These are phyloP conservation scores for Octodon degus DNA, from an alignment of 2,113 vertebrate species.

Conservation along the genomic window DNA sequence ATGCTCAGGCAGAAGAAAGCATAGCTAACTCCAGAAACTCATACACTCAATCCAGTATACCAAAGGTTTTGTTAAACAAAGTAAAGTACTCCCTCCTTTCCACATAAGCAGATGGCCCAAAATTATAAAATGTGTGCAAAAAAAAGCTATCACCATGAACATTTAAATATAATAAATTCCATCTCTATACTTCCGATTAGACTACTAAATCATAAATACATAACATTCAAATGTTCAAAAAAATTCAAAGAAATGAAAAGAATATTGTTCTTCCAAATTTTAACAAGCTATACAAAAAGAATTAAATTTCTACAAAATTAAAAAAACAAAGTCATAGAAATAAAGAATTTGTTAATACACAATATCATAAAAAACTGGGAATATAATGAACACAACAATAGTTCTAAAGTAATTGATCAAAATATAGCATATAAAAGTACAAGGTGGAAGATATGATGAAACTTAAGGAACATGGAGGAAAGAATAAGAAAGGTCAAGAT, in stretches of 20 bases:
- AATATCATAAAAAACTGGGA: background rate
- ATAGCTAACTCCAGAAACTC: background rate
- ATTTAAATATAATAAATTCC: background rate
- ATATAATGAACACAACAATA: background rate
- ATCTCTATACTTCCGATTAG: background rate
- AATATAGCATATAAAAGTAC: background rate
- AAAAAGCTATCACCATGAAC: background rate
- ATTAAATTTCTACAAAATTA: background rate
- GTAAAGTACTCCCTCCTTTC: background rate
- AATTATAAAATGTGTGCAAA: background rate
- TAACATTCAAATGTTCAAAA: background rate
- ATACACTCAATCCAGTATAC: background rate
- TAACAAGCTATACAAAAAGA: background rate
- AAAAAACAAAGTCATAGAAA: conserved; percentile 44
- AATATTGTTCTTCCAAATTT: background rate
- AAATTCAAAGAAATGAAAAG: conserved; percentile 1
- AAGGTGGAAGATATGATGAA: background rate
- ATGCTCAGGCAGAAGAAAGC: background rate
- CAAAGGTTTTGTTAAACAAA: conserved; percentile 17
- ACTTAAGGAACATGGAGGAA: background rate
- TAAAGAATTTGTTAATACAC: background rate
- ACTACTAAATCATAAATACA: background rate
- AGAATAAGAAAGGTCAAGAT: background rate
- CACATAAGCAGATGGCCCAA: background rate
- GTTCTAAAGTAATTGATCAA: background rate